Evolutionary conservation across 1,140 invertebrate species (phyloP).

Genomic region (Rhizoglyphus robini): DNA sequence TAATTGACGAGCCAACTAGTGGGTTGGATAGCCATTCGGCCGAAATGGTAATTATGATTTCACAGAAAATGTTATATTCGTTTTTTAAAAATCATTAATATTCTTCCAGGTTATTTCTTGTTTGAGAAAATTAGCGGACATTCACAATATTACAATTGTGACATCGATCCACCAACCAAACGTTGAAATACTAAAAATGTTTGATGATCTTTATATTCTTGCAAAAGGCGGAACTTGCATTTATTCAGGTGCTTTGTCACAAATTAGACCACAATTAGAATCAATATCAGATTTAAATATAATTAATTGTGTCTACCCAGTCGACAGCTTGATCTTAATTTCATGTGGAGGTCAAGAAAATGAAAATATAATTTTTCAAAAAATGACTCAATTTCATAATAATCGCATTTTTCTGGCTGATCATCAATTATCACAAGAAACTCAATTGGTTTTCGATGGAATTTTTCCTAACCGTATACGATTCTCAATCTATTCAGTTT

Average conservation of each 20-base stretch:
- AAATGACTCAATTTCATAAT: too few species aligned
- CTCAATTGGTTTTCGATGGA: not conserved
- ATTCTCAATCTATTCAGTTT: conserved; percentile 1
- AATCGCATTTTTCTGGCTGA: too few species aligned
- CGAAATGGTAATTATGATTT: conserved; percentile 9
- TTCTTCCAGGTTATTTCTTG: conserved; percentile 1
- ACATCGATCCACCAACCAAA: conserved; percentile 15
- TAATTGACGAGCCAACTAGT: conserved; percentile 17
- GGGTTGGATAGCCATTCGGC: conserved; percentile 13
- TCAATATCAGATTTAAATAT: too few species aligned
- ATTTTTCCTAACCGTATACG: not conserved
- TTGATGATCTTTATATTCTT: conserved; percentile 13
- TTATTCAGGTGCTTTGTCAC: not conserved
- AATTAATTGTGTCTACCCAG: too few species aligned
- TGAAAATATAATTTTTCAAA: too few species aligned
- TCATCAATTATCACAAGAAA: too few species aligned
- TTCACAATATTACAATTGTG: conserved; percentile 8
- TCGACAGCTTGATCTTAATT: too few species aligned
- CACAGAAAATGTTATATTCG: not conserved
- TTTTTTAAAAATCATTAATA: too few species aligned
- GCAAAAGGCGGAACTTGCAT: conserved; percentile 8
- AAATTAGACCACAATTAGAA: not conserved
- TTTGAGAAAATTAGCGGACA: conserved; percentile 38
- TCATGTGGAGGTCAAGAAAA: too few species aligned
- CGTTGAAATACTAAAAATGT: conserved; percentile 12